Evolutionary conservation across 2,888 invertebrate genomes (phyloP), one percentile per base, ranked within the genome.

Genomic region (Brachylomia viminalis): DNA sequence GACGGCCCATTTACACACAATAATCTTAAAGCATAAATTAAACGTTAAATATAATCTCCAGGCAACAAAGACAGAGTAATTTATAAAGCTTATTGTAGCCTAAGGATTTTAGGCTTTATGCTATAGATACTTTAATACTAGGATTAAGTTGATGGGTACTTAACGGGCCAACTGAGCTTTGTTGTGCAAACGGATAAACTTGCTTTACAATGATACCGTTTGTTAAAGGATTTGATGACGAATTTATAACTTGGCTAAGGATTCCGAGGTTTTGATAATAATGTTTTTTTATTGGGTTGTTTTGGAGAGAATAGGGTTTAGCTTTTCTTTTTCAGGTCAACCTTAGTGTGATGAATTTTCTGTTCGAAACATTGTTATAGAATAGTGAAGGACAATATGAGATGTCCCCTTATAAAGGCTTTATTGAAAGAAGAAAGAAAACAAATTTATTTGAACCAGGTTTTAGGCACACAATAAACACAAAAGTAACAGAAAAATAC

Each of bases 121-220:
- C 85, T 62, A 77, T 86, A 81, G 74, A 86, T 87, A 79, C 77
- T 87, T 79, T 85, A 86, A 86, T 86, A 67, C 87, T 77, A 54
- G 85, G 86, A 77, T 86, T 87, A 78, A 71, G 68, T 78, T 85
- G 87, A 87, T 87, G 77, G 83, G 83, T 85, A 69, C 80, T 86
- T 86, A 87, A 76, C 77, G 81, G 85, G 71, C 77, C 79, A 86
- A 79, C 79, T 76, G 68, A 84, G 87, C 82, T 86, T 86, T 87
- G 85, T 87, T 77, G 49, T 64, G 82, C 71, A 75, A 78, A 78
- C 64, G 76, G 72, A 81, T 86, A 87, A 87, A 78, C 86, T 85
- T 75, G 64, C 67, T 79, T 66, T 75, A 84, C 87, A 86, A 84
- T 87, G 79, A 77, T 78, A 85, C 71, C 69, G 79, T 82, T 87